Conservation (phyloP, 2,888 invertebrate genomes). For the Resseliella maxima region DNA sequence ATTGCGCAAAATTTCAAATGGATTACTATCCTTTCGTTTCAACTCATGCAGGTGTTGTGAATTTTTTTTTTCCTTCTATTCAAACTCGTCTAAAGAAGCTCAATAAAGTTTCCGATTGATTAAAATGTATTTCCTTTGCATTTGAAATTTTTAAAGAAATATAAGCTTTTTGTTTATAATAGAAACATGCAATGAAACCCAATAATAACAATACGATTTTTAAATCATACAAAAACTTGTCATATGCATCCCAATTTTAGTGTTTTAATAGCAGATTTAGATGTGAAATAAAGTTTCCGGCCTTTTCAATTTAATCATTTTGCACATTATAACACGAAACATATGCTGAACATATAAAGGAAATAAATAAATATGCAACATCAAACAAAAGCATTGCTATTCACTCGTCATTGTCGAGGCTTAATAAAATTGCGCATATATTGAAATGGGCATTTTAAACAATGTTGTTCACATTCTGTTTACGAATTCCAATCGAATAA, state of each 20-base stretch:
- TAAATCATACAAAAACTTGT: no score
- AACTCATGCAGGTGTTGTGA: background rate
- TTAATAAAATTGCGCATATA: background rate
- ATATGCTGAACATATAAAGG: background rate
- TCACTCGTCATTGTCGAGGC: background rate
- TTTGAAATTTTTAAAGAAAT: background rate
- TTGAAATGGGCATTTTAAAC: background rate
- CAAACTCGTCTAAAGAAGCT: background rate
- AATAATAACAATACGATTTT: no score
- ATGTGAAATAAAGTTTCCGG: background rate
- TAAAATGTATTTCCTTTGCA: background rate
- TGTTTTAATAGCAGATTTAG: background rate
- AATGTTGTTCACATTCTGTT: slow-evolving; percentile 7
- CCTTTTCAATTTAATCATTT: slow-evolving; percentile 20
- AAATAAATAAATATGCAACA: background rate
- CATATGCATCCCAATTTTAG: background rate
- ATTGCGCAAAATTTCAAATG: background rate
- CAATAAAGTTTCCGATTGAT: background rate
- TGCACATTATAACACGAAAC: slow-evolving; percentile 10
- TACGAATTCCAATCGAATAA: background rate
- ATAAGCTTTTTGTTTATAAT: background rate
- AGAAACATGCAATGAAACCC: no score
- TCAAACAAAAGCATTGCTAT: background rate
- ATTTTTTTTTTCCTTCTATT: background rate
- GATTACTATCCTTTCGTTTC: background rate